Conservation (phyloP, 2,888 invertebrate genomes). For the Scaptomyza flava region DNA sequence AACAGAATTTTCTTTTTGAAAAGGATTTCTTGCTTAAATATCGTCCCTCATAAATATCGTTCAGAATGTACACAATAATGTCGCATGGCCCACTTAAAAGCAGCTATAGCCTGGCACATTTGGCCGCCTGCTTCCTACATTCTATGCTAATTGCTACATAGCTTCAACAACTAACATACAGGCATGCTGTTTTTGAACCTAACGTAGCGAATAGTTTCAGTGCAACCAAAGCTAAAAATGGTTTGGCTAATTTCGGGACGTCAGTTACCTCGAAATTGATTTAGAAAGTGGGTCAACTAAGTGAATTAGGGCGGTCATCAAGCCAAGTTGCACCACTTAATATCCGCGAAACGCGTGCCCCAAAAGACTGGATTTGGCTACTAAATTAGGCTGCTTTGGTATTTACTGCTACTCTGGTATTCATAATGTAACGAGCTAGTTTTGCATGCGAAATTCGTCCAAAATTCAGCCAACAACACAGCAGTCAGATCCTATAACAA, state of each 20-base stretch:
- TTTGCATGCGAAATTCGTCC: slow-evolving; percentile 53
- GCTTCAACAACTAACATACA: slow-evolving; percentile 51
- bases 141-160: slow-evolving; percentile 68
- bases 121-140: not conserved
- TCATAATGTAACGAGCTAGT: slow-evolving; percentile 53
- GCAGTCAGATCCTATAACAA: slow-evolving; percentile 30
- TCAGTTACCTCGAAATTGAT: slow-evolving; percentile 38
- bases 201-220: slow-evolving; percentile 15
- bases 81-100: slow-evolving; percentile 26
- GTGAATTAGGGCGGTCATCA: slow-evolving; percentile 16
- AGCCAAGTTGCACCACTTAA: slow-evolving; percentile 44
- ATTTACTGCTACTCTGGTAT: slow-evolving; percentile 29
- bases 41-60: slow-evolving; percentile 14
- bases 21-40: slow-evolving; percentile 5
- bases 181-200: slow-evolving; percentile 34
- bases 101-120: slow-evolving; percentile 4
- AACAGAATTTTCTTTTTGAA: not conserved
- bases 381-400: slow-evolving; percentile 43
- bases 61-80: not conserved
- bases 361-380: slow-evolving; percentile 39
- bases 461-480: slow-evolving; percentile 16
- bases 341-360: slow-evolving; percentile 54
- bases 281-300: slow-evolving; percentile 28
- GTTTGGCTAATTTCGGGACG: slow-evolving; percentile 31
- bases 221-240: slow-evolving; percentile 13